Evolutionary conservation across 2,888 invertebrate species (phyloP), one percentile per base, ranked within the genome.

Genomic region (Xestia ashworthii): DNA sequence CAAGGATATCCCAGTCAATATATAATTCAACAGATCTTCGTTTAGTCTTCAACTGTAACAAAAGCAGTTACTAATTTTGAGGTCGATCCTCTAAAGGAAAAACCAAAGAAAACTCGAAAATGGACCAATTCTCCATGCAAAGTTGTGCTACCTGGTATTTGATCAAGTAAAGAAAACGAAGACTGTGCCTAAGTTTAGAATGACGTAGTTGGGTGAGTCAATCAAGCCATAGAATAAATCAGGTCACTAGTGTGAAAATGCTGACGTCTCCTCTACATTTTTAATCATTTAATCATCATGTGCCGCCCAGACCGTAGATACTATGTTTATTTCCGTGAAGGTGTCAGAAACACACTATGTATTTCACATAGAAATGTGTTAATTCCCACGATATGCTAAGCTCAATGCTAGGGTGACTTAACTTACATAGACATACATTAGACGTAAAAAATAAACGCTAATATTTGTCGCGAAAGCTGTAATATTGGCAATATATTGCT

Each of bases 31-130:
- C 25, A 25, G 46, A 4, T 75, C 22, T 38, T 38, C 74, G 38
- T 69, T n/a, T 25, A 50, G 6, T 22, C 22, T 62, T 38, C 77
- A 77, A 68, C 25, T 70, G 38, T 48, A 67, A 60, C 0, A 67
- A 67, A 60, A 65, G 0, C 16, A 3, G 41, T 9, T 12, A 41
- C 32, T 6, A 41, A 64, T 16, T 46, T 76, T 38, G 44, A 22
- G 11, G n/a, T 38, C 16, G 12, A 22, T 46, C 16, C 19, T 67
- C 32, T 48, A 25, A 55, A 76, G 16, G 58, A 41, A 19, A n/a
- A 58, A 48, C 12, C 8, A 41, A 41, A 25, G 11, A 38, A 14
- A 6, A 68, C 19, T 38, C 16, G 16, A 68, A 62, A 69, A 53
- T 77, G 38, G 19, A 44, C 6, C n/a, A 60, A 60, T 65, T 14